A percentile compares a stretch with the other conserved stretches of the same genome.
Conservation (phyloP, 2,797 vertebrate genomes). For the Enteromius argenteus region DNA sequence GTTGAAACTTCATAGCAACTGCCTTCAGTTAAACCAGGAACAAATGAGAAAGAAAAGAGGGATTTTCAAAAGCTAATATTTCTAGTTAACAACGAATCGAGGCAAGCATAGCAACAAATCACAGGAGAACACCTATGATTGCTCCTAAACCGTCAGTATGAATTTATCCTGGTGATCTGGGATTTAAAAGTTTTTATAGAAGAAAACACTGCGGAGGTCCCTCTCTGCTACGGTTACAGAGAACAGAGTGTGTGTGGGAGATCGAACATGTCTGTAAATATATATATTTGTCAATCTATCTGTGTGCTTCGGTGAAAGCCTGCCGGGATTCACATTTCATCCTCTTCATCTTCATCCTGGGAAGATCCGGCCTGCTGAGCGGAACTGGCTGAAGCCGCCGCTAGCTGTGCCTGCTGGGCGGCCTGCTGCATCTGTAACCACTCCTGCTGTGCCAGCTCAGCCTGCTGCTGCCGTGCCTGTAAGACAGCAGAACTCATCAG, state of each 20-base stretch:
- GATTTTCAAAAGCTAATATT: conserved; percentile 21
- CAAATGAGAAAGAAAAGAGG: background rate
- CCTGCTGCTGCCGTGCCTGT: conserved; percentile 98
- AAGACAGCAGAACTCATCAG: conserved; percentile 30
- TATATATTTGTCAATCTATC: conserved; percentile 21
- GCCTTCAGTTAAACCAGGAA: conserved; percentile 51
- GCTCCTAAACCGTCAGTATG: conserved; percentile 46
- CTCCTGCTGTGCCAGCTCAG: conserved; percentile 97
- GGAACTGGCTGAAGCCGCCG: conserved; percentile 91
- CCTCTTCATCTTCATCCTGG: conserved; percentile 98
- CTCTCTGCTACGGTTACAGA: conserved; percentile 67
- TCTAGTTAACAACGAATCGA: conserved; percentile 20
- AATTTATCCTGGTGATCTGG: conserved; percentile 34
- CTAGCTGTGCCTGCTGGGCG: conserved; percentile 96
- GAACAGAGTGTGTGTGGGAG: conserved; percentile 17
- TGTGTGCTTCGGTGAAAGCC: conserved; percentile 9
- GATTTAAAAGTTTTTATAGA: conserved; percentile 21
- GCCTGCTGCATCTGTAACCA: conserved; percentile 99
- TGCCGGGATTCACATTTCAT: conserved; percentile 87
- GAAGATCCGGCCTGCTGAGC: conserved; percentile 94
- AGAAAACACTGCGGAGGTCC: conserved; percentile 80
- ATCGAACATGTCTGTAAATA: conserved; percentile 4
- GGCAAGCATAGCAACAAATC: conserved; percentile 37
- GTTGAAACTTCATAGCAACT: conserved; percentile 5
- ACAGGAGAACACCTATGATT: conserved; percentile 1